phyloP scores from a whole-genome alignment of 2,113 vertebrate genomes.

The Mormyrus lacerda region DNA sequence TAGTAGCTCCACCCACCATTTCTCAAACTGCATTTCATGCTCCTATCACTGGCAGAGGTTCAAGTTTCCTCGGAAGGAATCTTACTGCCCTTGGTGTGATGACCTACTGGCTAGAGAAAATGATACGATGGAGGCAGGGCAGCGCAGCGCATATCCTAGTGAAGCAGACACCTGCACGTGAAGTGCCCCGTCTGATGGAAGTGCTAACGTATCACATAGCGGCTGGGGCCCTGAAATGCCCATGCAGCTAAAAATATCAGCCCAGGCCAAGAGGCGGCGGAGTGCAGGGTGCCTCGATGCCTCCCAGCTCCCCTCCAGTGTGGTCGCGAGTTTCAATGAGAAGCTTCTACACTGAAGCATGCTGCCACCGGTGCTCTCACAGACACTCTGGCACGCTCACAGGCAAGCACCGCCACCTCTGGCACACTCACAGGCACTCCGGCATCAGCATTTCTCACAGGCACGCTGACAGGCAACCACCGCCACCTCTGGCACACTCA shows the following conservation, averaged over 20 bases:
- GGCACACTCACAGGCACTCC: not conserved
- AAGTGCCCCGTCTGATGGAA: not conserved
- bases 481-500: not conserved
- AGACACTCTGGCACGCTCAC: no score
- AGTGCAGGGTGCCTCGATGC: conserved; percentile 16
- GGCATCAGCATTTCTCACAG: no score
- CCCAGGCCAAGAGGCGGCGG: conserved; percentile 26
- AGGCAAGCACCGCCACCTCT: not conserved
- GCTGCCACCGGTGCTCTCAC: not conserved
- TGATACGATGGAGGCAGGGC: conserved; percentile 22
- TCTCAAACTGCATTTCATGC: not conserved
- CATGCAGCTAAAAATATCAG: conserved; percentile 46
- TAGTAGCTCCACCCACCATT: not conserved
- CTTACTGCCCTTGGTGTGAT: conserved; percentile 30
- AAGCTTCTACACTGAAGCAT: not conserved
- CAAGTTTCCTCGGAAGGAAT: not conserved
- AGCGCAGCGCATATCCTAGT: conserved; percentile 11
- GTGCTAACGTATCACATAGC: conserved; percentile 35
- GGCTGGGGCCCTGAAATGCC: conserved; percentile 36
- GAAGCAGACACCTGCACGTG: conserved; percentile 25
- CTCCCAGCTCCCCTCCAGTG: not conserved
- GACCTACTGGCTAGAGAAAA: conserved; percentile 38
- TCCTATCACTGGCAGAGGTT: not conserved
- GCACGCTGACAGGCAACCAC: no score
- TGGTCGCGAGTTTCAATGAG: not conserved